Evolutionary conservation across 2,113 vertebrate species (phyloP).

Genomic region (Ageneiosus marmoratus): DNA sequence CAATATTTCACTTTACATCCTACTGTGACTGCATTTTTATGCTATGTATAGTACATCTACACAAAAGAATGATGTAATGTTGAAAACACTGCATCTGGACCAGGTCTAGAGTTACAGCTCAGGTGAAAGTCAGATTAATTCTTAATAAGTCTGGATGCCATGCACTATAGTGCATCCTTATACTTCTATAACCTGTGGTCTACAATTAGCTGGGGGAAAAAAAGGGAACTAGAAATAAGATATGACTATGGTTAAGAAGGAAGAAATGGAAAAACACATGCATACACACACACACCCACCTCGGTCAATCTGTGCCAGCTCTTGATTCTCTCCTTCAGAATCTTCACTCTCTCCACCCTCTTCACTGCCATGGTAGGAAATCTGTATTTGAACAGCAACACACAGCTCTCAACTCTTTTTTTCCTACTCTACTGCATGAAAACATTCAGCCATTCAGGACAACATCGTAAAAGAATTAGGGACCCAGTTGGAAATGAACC

Average conservation of each 20-base stretch:
- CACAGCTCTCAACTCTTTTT: conserved; percentile 35
- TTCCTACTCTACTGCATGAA: conserved; percentile 19
- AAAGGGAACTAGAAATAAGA: neutral
- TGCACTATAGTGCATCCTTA: neutral
- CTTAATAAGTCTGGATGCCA: conserved; percentile 5
- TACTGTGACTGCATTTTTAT: neutral
- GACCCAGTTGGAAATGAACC: conserved; percentile 5
- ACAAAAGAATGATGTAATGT: neutral
- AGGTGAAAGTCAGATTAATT: conserved; percentile 4
- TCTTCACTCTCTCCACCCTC: conserved; percentile 89
- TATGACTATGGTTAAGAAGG: neutral
- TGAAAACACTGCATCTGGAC: neutral
- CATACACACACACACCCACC: conserved; percentile 65
- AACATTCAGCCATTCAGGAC: conserved; percentile 9
- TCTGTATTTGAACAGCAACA: conserved; percentile 67
- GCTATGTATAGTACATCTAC: too few species aligned
- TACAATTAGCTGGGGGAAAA: neutral
- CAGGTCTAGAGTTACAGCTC: conserved; percentile 10
- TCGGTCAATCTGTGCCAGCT: conserved; percentile 90
- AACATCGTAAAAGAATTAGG: conserved; percentile 5
- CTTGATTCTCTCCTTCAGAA: conserved; percentile 91
- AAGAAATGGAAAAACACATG: neutral
- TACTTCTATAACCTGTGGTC: neutral
- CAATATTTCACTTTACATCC: neutral
- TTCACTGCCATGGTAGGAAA: conserved; percentile 83